Evolutionary conservation across 2,888 invertebrate species (phyloP), one percentile per base, ranked within the genome.

Genomic region (Coelinius sp.): DNA sequence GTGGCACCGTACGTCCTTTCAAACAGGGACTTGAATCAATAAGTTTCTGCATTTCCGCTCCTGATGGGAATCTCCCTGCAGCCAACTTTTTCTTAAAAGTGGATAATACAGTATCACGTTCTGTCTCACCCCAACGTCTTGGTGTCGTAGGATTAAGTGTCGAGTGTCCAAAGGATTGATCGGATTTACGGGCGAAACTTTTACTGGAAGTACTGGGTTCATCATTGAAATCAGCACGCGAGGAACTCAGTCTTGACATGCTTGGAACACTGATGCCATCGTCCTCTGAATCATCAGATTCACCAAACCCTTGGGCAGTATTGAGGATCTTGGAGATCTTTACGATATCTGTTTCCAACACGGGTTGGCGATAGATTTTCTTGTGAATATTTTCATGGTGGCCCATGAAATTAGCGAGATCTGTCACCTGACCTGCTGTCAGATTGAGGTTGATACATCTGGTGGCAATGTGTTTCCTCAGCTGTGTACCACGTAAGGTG

Each of bases 351-450:
- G 75, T 71, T 27, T 66, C 74, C 6, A 73, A 25, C 46, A 79
- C 70, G 0, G 81, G 80, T 64, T 79, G 76, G 22, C 79, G 73
- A 64, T 81, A 81, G 25, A 78, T 75, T 2, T 74, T 49, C 5
- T 68, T 73, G 5, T 77, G 75, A 2, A 76, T 74, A n/a, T 75
- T 46, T 7, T 75, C 44, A 53, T 72, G 49, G 24, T 78, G 78
- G 1, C 78, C 78, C 67, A 78, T 67, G 49, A 73, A 78, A 35
- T 73, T 70, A 3, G 77, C 77, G 1, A 76, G 64, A 0, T 75
- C 64, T 4, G 68, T 49, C 0, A 70, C 56, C 35, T 74, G 70
- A 56, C 24, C 59, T 10, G 46, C 74, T 7, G 56, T 44, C n/a
- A 78, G 64, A 63, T 77, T 70, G 0, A 75, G 63, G 10, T 56